These are phyloP conservation scores for Helicoverpa assulta DNA, from an alignment of 2,888 invertebrate species.

Conservation along the genomic window DNA sequence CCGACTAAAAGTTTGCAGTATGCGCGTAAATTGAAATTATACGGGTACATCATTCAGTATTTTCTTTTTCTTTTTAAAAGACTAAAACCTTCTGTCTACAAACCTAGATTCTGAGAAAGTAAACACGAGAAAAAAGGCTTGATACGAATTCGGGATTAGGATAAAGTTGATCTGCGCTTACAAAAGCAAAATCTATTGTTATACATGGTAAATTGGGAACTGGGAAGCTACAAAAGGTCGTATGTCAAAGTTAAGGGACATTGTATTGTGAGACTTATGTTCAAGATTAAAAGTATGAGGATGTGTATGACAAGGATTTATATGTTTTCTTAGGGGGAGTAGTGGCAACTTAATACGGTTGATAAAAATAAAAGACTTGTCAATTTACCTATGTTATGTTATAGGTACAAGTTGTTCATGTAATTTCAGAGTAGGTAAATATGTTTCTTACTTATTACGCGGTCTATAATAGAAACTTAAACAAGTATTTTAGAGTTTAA, in stretches of 20 bases:
- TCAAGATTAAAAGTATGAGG: not conserved
- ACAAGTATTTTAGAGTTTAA: too few relatives aligned
- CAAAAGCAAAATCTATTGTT: conserved; percentile 45
- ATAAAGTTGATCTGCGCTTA: conserved; percentile 31
- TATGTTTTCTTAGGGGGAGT: not conserved
- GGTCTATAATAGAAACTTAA: too few relatives aligned
- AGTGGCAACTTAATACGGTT: not conserved
- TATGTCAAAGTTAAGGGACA: conserved; percentile 32
- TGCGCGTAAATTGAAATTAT: not conserved
- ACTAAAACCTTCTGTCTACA: not conserved
- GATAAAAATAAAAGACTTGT: not conserved
- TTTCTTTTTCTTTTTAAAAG: not conserved
- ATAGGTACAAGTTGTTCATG: too few relatives aligned
- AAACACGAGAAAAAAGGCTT: conserved; percentile 29
- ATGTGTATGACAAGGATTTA: conserved; percentile 10
- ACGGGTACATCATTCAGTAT: not conserved
- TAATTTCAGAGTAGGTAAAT: too few relatives aligned
- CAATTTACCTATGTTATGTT: too few relatives aligned
- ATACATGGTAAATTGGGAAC: not conserved
- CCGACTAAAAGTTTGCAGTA: too few relatives aligned
- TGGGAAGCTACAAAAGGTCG: conserved; percentile 10
- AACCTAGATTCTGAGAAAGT: conserved; percentile 4
- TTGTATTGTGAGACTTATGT: not conserved
- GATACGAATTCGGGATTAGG: conserved; percentile 34
- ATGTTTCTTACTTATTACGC: too few relatives aligned